phyloP scores from a whole-genome alignment of 2,888 invertebrate species.

The Cyclophora punctaria region DNA sequence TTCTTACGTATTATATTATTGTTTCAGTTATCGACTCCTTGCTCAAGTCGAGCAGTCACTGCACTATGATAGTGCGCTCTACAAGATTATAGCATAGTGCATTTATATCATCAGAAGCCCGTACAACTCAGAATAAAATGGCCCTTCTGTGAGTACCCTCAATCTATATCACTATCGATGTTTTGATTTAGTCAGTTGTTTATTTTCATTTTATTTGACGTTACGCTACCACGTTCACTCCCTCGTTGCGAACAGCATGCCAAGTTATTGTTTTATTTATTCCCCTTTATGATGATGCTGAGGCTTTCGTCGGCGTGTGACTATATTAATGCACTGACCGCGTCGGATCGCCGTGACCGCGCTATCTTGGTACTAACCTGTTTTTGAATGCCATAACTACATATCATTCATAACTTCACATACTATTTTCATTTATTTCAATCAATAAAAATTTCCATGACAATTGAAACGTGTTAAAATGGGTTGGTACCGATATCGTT shows the following conservation, averaged over 20 bases:
- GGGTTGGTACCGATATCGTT: constrained; percentile 58
- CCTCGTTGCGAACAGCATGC: constrained; percentile 75
- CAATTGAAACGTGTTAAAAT: constrained; percentile 23
- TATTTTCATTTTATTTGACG: constrained; percentile 56
- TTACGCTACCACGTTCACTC: constrained; percentile 74
- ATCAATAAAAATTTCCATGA: not conserved
- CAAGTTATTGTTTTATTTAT: constrained; percentile 69
- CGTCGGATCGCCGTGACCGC: constrained; percentile 64
- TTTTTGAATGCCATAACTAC: constrained; percentile 35
- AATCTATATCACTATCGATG: constrained; percentile 54
- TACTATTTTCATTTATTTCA: no score
- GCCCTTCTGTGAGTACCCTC: constrained; percentile 63
- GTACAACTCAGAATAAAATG: constrained; percentile 45
- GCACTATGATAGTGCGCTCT: constrained; percentile 67
- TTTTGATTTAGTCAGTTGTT: constrained; percentile 58
- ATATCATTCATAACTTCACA: not conserved
- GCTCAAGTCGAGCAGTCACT: constrained; percentile 41
- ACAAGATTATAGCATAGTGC: constrained; percentile 54
- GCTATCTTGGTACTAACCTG: constrained; percentile 67
- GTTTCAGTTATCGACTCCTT: constrained; percentile 58
- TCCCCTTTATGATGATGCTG: constrained; percentile 66
- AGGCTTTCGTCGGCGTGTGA: constrained; percentile 76
- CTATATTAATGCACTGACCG: constrained; percentile 68
- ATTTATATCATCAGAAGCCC: constrained; percentile 37
- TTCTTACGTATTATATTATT: constrained; percentile 28